Percentiles rank a stretch among this genome's conserved stretches.
Conservation (phyloP, 2,113 vertebrate genomes). For the Setophaga coronata region DNA sequence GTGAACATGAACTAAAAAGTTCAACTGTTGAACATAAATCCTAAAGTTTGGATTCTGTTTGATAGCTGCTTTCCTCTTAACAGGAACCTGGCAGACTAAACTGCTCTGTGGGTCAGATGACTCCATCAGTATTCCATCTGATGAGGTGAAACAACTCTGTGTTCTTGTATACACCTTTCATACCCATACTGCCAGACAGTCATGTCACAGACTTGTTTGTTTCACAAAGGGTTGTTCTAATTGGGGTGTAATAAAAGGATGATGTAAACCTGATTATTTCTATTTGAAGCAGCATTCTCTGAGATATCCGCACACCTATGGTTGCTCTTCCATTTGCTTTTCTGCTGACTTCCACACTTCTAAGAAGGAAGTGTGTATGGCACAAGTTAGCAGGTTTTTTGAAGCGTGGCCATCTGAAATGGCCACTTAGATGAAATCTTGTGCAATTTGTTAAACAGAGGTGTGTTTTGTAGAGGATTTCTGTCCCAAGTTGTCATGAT, state of each 20-base stretch:
- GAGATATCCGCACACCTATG: not conserved
- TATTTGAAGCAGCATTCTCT: not conserved
- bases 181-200: not conserved
- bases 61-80: not conserved
- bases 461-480: not conserved
- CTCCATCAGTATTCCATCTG: not conserved
- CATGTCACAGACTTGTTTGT: not conserved
- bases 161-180: not conserved
- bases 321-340: not conserved
- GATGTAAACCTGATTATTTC: not conserved
- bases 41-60: not conserved
- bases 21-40: not conserved
- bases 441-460: not conserved
- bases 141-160: not conserved
- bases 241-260: not conserved
- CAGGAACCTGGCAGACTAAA: not conserved
- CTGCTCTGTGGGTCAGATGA: not conserved
- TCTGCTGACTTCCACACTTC: not conserved
- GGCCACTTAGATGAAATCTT: not conserved
- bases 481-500: not conserved
- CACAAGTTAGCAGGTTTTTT: not conserved
- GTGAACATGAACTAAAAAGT: not conserved
- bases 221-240: not conserved
- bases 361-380: not conserved
- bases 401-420: not conserved